Base-by-base conservation (phyloP, 2,113 vertebrate species). In the Gopherus flavomarginatus region DNA sequence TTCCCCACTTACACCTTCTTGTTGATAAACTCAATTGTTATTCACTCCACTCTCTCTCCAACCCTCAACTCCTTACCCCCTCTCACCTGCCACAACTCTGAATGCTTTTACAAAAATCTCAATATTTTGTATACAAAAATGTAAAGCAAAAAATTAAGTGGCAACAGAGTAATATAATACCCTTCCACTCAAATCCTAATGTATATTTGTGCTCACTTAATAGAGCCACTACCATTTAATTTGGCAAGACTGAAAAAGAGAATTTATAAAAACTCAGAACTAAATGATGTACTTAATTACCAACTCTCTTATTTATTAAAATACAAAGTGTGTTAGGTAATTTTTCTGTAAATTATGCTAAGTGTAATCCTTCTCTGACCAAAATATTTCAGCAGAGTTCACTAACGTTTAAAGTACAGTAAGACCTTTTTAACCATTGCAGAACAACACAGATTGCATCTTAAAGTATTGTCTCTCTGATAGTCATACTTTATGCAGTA, bases 171-270 rank as follows among this genome's bases (percentile, higher is more conserved):
- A 56, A 56, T 56, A 56, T 9, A 56, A 56, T 5, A 57, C n/a
- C 1, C 13, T 85, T 75, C 81, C 16, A 10, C 2, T 11, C 80
- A 35, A 31, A 1, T 8, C 17, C 54, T 56, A 56, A 56, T 26
- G 26, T 56, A 56, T 56, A 56, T 56, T 56, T 26, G 54, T 78
- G 24, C 49, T 89, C 26, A 12, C 54, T 29, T 54, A 69, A 16
- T 38, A 77, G 3, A 92, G 22, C 42, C 22, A 50, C 17, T 0
- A 0, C 8, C 44, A 52, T 27, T 38, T 90, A 75, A 1, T 38
- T 16, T 56, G 88, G 86, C 24, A 88, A 69, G 69, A 6, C 22
- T 56, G 62, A 3, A 3, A 82, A 24, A 56, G 86, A 91, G 54
- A 16, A 42, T 44, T 2, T 52, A 57, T 27, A 93, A 85, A 88